Conservation (phyloP, 2,888 invertebrate genomes). For the Micropterix aruncella region DNA sequence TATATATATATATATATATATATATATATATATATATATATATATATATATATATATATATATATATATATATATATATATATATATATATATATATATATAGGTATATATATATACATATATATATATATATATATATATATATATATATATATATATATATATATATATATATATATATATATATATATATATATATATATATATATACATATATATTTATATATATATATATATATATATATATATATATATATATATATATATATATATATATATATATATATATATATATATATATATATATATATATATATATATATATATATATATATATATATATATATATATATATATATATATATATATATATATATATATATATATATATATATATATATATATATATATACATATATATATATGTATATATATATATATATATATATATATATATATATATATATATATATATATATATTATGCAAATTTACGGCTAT, state of each 20-base stretch:
- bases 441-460: too few relatives aligned
- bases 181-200: slow-evolving; percentile 2
- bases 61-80: slow-evolving; percentile 4
- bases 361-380: neutral
- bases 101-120: too few relatives aligned
- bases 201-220: slow-evolving; percentile 1
- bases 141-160: slow-evolving; percentile 1
- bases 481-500: too few relatives aligned
- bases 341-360: neutral
- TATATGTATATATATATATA: too few relatives aligned
- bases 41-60: neutral
- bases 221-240: neutral
- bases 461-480: too few relatives aligned
- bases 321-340: slow-evolving; percentile 1
- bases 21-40: too few relatives aligned
- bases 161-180: slow-evolving; percentile 2
- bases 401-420: neutral
- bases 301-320: slow-evolving; percentile 1
- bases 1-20: too few relatives aligned
- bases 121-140: slow-evolving; percentile 1
- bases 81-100: slow-evolving; percentile 3
- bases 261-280: neutral
- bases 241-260: neutral
- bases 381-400: neutral
- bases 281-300: slow-evolving; percentile 3